These are phyloP conservation scores for Florisuga fusca DNA, from an alignment of 2,797 vertebrate species.

Conservation along the genomic window DNA sequence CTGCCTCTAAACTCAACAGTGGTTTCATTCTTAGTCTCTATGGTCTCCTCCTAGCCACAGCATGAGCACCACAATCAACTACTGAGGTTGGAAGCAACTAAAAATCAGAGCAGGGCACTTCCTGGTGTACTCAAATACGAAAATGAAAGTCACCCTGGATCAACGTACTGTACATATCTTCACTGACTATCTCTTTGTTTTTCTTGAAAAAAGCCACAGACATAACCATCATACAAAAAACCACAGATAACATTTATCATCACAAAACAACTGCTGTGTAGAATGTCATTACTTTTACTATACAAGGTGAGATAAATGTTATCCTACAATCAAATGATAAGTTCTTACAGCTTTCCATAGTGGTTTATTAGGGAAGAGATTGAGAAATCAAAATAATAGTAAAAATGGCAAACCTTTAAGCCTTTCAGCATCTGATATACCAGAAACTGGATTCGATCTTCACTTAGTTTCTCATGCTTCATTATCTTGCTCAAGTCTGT, in stretches of 20 bases:
- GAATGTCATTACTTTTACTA: not conserved
- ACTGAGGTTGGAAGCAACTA: not conserved
- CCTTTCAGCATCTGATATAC: slow-evolving; percentile 96
- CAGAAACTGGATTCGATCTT: slow-evolving; percentile 94
- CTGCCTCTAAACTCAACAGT: not conserved
- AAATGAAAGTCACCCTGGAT: not conserved
- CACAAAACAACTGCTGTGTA: not conserved
- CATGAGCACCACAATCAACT: not conserved
- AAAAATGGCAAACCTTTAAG: slow-evolving; percentile 86
- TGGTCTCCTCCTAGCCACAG: not conserved
- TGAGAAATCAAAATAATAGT: not conserved
- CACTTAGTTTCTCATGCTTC: slow-evolving; percentile 91
- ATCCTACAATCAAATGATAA: not conserved
- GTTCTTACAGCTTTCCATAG: not conserved
- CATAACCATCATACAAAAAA: not conserved
- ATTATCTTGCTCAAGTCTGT: slow-evolving; percentile 96
- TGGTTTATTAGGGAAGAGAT: not conserved
- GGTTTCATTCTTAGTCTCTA: not conserved
- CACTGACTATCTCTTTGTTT: not conserved
- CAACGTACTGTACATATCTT: not conserved
- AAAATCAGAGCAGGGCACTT: not conserved
- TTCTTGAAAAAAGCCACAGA: not conserved
- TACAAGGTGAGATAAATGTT: not conserved
- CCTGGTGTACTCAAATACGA: not conserved
- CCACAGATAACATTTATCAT: not conserved